phyloP scores from a whole-genome alignment of 2,888 invertebrate genomes.

The Xanthorhoe spadicearia region DNA sequence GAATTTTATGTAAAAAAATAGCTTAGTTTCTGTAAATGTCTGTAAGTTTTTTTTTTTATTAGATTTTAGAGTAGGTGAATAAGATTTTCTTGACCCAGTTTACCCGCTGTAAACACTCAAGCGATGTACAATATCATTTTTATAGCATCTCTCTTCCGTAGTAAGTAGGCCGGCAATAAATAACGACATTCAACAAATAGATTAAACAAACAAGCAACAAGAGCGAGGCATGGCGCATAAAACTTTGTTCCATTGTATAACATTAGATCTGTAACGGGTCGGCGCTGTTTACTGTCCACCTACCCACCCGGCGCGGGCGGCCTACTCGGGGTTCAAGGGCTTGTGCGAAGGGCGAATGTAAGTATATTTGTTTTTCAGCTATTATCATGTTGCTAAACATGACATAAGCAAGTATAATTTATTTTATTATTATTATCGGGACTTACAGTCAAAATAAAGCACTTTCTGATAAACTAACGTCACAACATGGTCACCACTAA shows the following conservation, averaged over 20 bases:
- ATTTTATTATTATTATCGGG: no score
- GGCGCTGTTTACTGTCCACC: background rate
- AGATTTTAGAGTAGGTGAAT: no score
- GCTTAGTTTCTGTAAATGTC: background rate
- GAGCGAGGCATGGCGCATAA: background rate
- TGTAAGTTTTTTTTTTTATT: no score
- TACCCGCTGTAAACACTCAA: background rate
- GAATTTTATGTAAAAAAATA: background rate
- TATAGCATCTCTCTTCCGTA: background rate
- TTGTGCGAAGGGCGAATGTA: background rate
- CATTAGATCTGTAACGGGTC: background rate
- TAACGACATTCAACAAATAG: slow-evolving; percentile 1
- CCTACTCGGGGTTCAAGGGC: background rate
- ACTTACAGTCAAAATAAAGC: no score
- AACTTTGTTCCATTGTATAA: background rate
- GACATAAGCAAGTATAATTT: no score
- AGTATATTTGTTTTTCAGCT: no score
- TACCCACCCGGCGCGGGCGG: no score
- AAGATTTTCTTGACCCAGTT: background rate
- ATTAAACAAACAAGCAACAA: background rate
- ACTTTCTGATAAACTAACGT: no score
- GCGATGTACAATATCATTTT: background rate
- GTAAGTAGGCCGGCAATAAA: background rate
- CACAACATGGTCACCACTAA: background rate
- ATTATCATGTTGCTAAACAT: no score